Conservation (phyloP, 2,113 vertebrate species). For the Chlorocebus sabaeus region DNA sequence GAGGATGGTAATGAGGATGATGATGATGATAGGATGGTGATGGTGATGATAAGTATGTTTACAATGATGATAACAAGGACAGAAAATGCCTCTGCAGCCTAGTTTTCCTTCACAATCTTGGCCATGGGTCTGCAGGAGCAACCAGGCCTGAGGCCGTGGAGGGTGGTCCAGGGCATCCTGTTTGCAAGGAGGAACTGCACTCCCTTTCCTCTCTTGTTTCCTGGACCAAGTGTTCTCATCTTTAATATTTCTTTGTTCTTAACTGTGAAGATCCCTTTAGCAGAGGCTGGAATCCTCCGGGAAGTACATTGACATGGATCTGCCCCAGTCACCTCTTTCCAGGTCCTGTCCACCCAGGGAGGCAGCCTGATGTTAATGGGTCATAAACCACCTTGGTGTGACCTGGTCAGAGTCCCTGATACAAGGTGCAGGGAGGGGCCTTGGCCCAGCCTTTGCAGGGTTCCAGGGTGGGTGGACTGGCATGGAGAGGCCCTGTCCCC, state of each 20-base stretch:
- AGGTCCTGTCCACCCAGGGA: not conserved
- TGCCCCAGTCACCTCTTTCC: not conserved
- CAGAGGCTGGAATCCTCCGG: not conserved
- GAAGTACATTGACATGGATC: not conserved
- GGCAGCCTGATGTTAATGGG: not conserved
- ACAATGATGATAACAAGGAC: not conserved
- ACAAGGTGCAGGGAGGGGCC: not conserved
- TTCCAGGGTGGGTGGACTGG: not conserved
- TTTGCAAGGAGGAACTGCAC: not conserved
- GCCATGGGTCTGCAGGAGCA: not conserved
- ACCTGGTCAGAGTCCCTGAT: not conserved
- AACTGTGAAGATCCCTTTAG: not conserved
- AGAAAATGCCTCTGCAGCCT: not conserved
- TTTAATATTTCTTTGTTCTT: not conserved
- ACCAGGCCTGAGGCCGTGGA: not conserved
- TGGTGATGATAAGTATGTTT: not conserved
- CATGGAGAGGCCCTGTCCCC: not conserved
- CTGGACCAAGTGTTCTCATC: not conserved
- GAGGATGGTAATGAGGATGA: not conserved
- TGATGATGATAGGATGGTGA: not conserved
- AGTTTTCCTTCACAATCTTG: not conserved
- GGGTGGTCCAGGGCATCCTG: not conserved
- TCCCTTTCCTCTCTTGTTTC: not conserved
- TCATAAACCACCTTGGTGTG: not conserved
- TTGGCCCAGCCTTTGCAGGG: too few species aligned